Percentiles rank a stretch among this genome's conserved stretches.
Evolutionary conservation across 2,888 invertebrate genomes (phyloP).

Genomic region (Chesias legatella): DNA sequence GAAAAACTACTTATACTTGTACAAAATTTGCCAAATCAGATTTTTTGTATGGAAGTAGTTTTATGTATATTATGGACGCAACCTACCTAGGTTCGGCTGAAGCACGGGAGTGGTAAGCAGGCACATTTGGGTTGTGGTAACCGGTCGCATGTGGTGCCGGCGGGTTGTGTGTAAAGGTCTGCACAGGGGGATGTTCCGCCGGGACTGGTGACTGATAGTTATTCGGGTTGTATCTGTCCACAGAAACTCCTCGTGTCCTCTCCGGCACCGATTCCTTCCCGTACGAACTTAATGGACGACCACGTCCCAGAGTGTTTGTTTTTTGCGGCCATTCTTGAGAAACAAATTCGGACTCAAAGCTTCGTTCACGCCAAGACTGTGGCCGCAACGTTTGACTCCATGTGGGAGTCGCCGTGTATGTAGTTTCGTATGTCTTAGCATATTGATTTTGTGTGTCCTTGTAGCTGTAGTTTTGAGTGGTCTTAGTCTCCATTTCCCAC

Average conservation of each 20-base stretch:
- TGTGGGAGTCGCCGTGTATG: conserved; percentile 60
- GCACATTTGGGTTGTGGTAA: conserved; percentile 70
- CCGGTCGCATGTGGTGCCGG: conserved; percentile 54
- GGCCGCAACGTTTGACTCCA: conserved; percentile 76
- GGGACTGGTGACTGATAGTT: conserved; percentile 63
- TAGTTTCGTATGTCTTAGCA: conserved; percentile 45
- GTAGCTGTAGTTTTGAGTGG: neutral
- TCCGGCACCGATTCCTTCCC: conserved; percentile 54
- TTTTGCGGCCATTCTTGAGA: conserved; percentile 70
- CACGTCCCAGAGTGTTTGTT: conserved; percentile 64
- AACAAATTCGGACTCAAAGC: conserved; percentile 67
- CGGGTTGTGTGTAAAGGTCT: conserved; percentile 68
- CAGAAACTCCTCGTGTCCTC: conserved; percentile 66
- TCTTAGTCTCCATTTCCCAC: conserved; percentile 61
- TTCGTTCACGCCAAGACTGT: conserved; percentile 68
- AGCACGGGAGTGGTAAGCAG: conserved; percentile 71
- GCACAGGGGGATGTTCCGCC: conserved; percentile 68
- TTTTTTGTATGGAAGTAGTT: too few species aligned
- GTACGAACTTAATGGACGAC: conserved; percentile 65
- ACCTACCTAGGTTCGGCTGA: conserved; percentile 73
- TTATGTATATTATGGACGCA: too few species aligned
- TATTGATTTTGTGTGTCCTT: conserved; percentile 28
- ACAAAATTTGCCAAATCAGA: too few species aligned
- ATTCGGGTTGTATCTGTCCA: conserved; percentile 71
- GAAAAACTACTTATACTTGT: too few species aligned